Conservation (phyloP, 2,797 vertebrate species). For the Odontamblyopus lacepedii region DNA sequence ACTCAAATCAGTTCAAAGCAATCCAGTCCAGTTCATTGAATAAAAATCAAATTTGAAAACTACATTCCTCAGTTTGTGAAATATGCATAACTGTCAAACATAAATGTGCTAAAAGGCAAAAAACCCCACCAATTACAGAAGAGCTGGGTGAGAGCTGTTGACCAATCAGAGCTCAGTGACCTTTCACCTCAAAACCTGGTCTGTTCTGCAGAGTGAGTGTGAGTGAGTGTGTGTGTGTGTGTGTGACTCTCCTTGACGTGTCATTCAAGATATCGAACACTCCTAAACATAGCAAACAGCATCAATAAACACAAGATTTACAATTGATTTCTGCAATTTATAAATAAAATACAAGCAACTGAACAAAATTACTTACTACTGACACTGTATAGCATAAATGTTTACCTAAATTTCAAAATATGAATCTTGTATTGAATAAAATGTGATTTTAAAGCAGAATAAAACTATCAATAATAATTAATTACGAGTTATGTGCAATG, state of each 20-base stretch:
- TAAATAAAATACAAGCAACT: background rate
- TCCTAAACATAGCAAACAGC: background rate
- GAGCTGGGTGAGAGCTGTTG: conserved; percentile 21
- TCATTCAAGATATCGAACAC: background rate
- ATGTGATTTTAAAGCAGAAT: too few relatives aligned
- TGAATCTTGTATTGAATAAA: too few relatives aligned
- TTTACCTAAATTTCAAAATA: too few relatives aligned
- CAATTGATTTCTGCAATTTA: background rate
- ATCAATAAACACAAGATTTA: background rate
- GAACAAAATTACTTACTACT: too few relatives aligned
- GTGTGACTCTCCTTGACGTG: background rate
- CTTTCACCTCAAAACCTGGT: conserved; percentile 59
- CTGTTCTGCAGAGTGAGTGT: background rate
- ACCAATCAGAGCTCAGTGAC: conserved; percentile 51
- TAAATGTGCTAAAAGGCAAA: background rate
- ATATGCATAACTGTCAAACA: background rate
- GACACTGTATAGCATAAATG: too few relatives aligned
- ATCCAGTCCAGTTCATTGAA: too few relatives aligned
- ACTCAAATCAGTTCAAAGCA: too few relatives aligned
- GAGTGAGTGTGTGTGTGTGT: too few relatives aligned
- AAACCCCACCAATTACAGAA: conserved; percentile 16
- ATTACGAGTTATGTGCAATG: background rate
- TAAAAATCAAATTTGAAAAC: too few relatives aligned
- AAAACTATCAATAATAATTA: background rate
- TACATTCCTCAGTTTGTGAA: background rate